Conservation (phyloP, 2,797 vertebrate genomes). For the Syngnathus acus region DNA sequence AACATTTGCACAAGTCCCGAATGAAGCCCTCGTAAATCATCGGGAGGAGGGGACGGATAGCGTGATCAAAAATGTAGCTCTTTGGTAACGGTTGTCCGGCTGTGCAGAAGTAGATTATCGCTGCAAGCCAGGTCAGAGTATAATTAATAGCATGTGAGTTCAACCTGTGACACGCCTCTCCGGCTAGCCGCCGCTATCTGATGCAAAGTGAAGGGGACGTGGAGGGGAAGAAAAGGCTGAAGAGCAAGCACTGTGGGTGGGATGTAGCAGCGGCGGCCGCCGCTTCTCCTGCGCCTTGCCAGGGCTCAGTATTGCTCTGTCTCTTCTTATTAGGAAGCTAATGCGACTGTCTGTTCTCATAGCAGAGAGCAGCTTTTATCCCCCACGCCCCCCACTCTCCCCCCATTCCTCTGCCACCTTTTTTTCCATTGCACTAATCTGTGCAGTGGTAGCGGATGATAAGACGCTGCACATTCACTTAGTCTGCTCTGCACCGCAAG, state of each 20-base stretch:
- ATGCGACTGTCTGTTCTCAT: slow-evolving; percentile 78
- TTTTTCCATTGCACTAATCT: slow-evolving; percentile 67
- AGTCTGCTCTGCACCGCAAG: slow-evolving; percentile 34
- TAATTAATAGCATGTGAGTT: slow-evolving; percentile 72
- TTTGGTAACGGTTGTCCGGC: slow-evolving; percentile 46
- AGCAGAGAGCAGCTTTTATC: slow-evolving; percentile 69
- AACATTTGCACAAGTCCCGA: slow-evolving; percentile 47
- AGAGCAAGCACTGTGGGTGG: slow-evolving; percentile 40
- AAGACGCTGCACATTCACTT: slow-evolving; percentile 60
- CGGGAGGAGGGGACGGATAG: slow-evolving; percentile 38
- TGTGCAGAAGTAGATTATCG: slow-evolving; percentile 56
- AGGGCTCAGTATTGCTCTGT: slow-evolving; percentile 65
- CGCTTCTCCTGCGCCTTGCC: slow-evolving; percentile 44
- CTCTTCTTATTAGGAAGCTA: slow-evolving; percentile 73
- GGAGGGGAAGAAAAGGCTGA: slow-evolving; percentile 32
- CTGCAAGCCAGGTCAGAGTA: slow-evolving; percentile 51
- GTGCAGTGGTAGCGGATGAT: slow-evolving; percentile 65
- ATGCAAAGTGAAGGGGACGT: slow-evolving; percentile 44
- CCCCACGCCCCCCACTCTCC: slow-evolving; percentile 10
- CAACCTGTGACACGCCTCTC: slow-evolving; percentile 66
- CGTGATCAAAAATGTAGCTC: slow-evolving; percentile 49
- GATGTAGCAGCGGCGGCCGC: slow-evolving; percentile 1
- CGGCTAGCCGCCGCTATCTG: slow-evolving; percentile 49
- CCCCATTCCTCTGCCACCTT: slow-evolving; percentile 47
- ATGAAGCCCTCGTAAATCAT: slow-evolving; percentile 70